Conservation (phyloP, 1,140 invertebrate species). For the Scylla paramamosain region DNA sequence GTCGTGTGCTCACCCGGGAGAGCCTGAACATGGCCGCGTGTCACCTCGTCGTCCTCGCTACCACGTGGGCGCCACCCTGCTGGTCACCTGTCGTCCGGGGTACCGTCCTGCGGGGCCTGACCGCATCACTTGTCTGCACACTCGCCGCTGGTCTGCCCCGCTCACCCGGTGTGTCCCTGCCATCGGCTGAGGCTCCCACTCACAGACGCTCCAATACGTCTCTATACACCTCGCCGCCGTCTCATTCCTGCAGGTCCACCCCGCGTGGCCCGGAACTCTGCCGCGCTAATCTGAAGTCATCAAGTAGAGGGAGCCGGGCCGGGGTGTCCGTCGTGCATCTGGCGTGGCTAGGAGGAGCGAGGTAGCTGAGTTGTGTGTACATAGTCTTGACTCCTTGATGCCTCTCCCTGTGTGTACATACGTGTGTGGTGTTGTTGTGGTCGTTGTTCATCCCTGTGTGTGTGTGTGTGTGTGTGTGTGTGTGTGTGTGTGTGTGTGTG, state of each 20-base stretch:
- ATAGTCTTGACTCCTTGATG: not conserved
- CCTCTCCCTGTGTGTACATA: not conserved
- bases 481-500: not conserved
- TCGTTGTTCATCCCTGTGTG: not conserved
- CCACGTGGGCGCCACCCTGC: slow-evolving; percentile 57
- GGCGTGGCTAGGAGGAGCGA: not conserved
- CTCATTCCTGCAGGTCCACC: not conserved
- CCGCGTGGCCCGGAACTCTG: not conserved
- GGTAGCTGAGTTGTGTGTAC: not conserved
- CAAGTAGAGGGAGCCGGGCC: too few relatives aligned
- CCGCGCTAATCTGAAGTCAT: not conserved
- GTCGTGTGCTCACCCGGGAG: slow-evolving; percentile 71
- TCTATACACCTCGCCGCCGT: not conserved
- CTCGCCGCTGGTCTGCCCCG: slow-evolving; percentile 73
- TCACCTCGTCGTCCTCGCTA: slow-evolving; percentile 71
- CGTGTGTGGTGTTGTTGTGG: not conserved
- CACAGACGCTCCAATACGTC: not conserved
- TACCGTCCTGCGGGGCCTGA: slow-evolving; percentile 76
- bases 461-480: slow-evolving; percentile 1
- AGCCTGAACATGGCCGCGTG: slow-evolving; percentile 69
- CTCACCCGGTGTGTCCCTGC: slow-evolving; percentile 72
- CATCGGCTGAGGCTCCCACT: slow-evolving; percentile 42
- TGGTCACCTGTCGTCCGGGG: slow-evolving; percentile 74
- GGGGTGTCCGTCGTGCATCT: not conserved
- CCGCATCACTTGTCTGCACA: slow-evolving; percentile 74